phyloP scores from a whole-genome alignment of 2,888 invertebrate genomes.

The Morpho deidamia region DNA sequence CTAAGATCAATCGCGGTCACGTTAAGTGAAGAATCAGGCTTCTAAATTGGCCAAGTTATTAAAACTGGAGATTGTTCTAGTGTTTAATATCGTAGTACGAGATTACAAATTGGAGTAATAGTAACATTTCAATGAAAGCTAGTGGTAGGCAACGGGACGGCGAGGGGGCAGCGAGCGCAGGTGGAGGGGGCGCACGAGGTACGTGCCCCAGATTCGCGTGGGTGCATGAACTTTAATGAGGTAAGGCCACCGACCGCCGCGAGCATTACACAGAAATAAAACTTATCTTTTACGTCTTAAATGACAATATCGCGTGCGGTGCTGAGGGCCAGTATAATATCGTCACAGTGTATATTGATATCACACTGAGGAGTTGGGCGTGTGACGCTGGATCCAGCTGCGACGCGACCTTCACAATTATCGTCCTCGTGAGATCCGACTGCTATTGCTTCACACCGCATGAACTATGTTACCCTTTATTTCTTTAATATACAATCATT shows the following conservation, averaged over 20 bases:
- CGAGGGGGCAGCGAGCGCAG: slow-evolving; percentile 34
- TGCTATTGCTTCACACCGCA: slow-evolving; percentile 25
- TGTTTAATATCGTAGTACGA: slow-evolving; percentile 31
- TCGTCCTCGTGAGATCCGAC: slow-evolving; percentile 51
- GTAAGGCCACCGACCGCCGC: slow-evolving; percentile 77
- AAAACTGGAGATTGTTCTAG: slow-evolving; percentile 18
- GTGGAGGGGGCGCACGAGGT: slow-evolving; percentile 53
- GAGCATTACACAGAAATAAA: slow-evolving; percentile 44
- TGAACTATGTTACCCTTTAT: slow-evolving; percentile 2
- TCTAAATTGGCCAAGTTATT: slow-evolving; percentile 26
- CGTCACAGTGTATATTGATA: slow-evolving; percentile 68
- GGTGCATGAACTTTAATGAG: slow-evolving; percentile 78
- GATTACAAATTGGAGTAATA: slow-evolving; percentile 46
- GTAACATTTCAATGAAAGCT: slow-evolving; percentile 71
- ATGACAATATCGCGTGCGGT: slow-evolving; percentile 36
- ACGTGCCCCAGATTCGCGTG: slow-evolving; percentile 76
- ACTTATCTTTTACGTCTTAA: slow-evolving; percentile 42
- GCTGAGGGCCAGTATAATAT: slow-evolving; percentile 45
- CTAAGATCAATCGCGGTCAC: not conserved
- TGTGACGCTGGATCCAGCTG: slow-evolving; percentile 70
- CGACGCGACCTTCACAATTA: slow-evolving; percentile 69
- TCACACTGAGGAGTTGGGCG: slow-evolving; percentile 61
- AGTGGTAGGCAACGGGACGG: slow-evolving; percentile 64
- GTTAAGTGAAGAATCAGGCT: slow-evolving; percentile 15
- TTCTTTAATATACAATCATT: not conserved